Conservation (phyloP, 1,140 invertebrate genomes). For the Phocides pigmalion region DNA sequence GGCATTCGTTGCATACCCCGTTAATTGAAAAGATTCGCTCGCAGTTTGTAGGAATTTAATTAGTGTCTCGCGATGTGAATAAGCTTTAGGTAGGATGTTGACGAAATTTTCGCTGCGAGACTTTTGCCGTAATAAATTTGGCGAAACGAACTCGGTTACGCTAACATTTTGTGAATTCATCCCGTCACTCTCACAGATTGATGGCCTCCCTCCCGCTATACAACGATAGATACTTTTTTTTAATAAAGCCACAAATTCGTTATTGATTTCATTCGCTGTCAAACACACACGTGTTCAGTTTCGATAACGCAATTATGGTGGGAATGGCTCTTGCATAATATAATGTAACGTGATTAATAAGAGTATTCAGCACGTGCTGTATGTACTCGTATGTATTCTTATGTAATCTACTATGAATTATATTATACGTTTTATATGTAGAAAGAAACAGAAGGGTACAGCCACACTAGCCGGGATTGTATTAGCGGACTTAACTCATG, state of each 20-base stretch:
- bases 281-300: background rate
- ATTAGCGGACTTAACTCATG: too few species aligned
- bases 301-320: background rate
- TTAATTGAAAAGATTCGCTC: constrained; percentile 48
- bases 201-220: constrained; percentile 29
- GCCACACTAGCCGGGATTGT: too few species aligned
- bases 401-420: too few species aligned
- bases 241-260: constrained; percentile 32
- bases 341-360: background rate
- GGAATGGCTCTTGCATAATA: background rate
- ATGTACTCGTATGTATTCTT: too few species aligned
- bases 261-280: constrained; percentile 29
- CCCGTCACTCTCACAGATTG: constrained; percentile 42
- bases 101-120: constrained; percentile 25
- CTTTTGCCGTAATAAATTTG: constrained; percentile 22
- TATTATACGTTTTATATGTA: too few species aligned
- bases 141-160: constrained; percentile 11
- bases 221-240: constrained; percentile 35
- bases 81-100: constrained; percentile 46
- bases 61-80: constrained; percentile 56
- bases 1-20: constrained; percentile 21
- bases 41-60: constrained; percentile 61
- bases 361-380: background rate
- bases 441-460: too few species aligned
- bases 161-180: constrained; percentile 45